Conservation (phyloP, 2,797 vertebrate genomes). For the Eulemur mongoz region DNA sequence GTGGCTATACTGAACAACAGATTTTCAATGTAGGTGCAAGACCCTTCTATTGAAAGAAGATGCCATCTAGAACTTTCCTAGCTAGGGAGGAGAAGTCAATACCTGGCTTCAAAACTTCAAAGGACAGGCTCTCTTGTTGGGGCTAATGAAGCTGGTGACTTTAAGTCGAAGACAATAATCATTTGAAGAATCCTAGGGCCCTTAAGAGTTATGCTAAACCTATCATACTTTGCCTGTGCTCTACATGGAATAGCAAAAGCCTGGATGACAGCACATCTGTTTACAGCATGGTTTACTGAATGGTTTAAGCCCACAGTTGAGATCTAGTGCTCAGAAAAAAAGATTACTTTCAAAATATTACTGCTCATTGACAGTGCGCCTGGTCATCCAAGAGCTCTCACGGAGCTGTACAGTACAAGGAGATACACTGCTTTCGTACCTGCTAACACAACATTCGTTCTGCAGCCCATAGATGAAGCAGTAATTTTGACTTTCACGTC, state of each 20-base stretch:
- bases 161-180: background rate
- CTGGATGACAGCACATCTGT: background rate
- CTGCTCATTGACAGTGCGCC: background rate
- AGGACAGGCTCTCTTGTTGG: background rate
- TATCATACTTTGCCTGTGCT: background rate
- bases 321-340: background rate
- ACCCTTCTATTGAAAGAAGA: background rate
- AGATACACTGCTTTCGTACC: background rate
- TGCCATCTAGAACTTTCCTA: background rate
- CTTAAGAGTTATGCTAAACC: background rate
- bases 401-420: background rate
- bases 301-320: background rate
- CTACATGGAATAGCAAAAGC: background rate
- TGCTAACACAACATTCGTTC: background rate
- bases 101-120: background rate
- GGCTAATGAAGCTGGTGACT: background rate
- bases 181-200: background rate
- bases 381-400: background rate
- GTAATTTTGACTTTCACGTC: background rate
- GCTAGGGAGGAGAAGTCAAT: background rate
- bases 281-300: background rate
- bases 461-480: background rate
- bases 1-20: background rate
- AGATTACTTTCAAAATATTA: background rate
- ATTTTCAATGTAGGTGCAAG: background rate